Conservation (phyloP, 2,797 vertebrate species). For the Diceros bicornis region DNA sequence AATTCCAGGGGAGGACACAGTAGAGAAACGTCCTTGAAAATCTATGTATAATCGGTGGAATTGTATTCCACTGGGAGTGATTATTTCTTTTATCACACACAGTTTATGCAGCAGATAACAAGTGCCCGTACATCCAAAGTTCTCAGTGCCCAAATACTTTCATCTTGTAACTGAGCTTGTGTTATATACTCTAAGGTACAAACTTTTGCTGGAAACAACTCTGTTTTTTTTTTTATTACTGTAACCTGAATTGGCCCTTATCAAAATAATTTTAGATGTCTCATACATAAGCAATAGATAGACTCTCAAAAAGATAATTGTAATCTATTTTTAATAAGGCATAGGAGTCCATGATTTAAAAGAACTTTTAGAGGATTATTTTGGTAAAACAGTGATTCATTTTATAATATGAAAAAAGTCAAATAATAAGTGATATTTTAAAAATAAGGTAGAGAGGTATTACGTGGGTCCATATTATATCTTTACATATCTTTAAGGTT, state of each 20-base stretch:
- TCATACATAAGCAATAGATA: neutral
- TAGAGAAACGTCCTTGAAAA: slow-evolving; percentile 63
- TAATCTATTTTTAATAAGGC: neutral
- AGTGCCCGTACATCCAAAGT: neutral
- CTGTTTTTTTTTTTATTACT: slow-evolving; percentile 16
- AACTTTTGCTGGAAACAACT: neutral
- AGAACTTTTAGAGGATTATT: neutral
- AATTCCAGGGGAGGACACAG: slow-evolving; percentile 69
- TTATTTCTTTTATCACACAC: neutral
- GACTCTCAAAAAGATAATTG: neutral
- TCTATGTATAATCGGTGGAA: slow-evolving; percentile 46
- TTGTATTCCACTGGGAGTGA: neutral
- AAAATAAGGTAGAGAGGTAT: neutral
- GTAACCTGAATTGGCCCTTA: neutral
- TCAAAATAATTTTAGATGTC: slow-evolving; percentile 56
- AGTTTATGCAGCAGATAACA: slow-evolving; percentile 40
- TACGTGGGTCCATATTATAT: neutral
- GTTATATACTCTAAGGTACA: neutral
- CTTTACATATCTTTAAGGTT: neutral
- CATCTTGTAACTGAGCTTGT: neutral
- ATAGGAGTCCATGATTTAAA: neutral
- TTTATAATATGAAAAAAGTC: neutral
- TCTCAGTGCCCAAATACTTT: neutral
- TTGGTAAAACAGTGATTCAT: slow-evolving; percentile 21
- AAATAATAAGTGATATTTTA: neutral